These are phyloP conservation scores for Caenorhabditis sp. DNA, from an alignment of 2,888 invertebrate species.

Conservation along the genomic window DNA sequence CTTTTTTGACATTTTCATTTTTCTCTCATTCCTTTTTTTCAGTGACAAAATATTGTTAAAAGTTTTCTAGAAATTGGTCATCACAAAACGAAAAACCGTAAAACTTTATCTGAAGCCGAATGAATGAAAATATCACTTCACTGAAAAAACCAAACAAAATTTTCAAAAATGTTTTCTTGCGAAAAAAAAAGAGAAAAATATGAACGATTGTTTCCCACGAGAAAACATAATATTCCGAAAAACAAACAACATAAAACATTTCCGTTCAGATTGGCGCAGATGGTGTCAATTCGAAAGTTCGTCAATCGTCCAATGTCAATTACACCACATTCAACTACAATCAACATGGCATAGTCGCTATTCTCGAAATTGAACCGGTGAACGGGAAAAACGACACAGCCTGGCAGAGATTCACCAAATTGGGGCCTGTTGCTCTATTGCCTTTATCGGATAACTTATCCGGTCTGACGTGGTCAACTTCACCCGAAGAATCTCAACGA, in stretches of 20 bases:
- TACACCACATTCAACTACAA: conserved; percentile 85
- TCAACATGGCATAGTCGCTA: conserved; percentile 91
- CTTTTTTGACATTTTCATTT: no score
- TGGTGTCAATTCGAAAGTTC: conserved; percentile 87
- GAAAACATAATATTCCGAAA: no score
- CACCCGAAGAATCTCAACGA: conserved; percentile 80
- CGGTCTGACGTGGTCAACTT: conserved; percentile 93
- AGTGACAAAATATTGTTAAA: no score
- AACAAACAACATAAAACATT: conserved; percentile 49
- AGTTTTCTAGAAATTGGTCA: no score
- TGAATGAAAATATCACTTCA: no score
- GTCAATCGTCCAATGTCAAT: conserved; percentile 82
- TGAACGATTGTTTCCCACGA: no score
- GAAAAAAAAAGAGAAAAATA: no score
- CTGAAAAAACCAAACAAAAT: no score
- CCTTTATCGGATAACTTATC: conserved; percentile 83
- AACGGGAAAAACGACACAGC: conserved; percentile 83
- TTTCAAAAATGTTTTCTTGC: no score
- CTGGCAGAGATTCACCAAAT: conserved; percentile 93
- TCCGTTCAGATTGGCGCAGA: conserved; percentile 89
- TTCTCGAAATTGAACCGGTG: conserved; percentile 76
- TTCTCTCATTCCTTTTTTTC: no score
- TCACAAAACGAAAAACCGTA: no score
- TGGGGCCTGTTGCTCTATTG: conserved; percentile 89
- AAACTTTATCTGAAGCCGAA: no score